Conservation (phyloP, 2,797 vertebrate species). For the Pantherophis vulpinus region DNA sequence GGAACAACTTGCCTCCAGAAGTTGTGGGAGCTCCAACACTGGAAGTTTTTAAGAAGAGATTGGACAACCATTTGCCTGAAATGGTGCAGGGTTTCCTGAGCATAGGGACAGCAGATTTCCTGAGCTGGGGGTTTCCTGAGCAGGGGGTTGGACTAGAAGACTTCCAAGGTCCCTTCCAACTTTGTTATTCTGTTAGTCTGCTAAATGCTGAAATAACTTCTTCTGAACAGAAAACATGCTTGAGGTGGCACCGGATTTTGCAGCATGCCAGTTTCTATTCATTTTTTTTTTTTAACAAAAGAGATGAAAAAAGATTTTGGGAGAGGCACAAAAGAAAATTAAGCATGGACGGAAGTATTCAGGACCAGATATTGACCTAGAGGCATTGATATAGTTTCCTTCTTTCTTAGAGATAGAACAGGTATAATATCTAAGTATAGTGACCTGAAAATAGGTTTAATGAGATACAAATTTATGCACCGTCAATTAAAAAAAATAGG, state of each 20-base stretch:
- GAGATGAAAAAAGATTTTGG: background rate
- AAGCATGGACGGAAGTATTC: background rate
- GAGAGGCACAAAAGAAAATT: background rate
- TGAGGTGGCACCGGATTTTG: background rate
- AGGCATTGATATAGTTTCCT: background rate
- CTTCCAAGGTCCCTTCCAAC: too few species aligned
- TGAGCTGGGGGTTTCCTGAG: background rate
- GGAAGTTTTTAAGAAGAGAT: too few species aligned
- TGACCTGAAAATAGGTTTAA: background rate
- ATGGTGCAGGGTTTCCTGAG: too few species aligned
- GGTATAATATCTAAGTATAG: background rate
- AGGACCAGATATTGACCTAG: background rate
- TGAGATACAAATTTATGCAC: background rate
- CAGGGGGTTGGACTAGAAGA: too few species aligned
- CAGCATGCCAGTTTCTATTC: background rate
- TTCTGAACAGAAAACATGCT: background rate
- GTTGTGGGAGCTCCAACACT: too few species aligned
- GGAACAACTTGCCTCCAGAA: too few species aligned
- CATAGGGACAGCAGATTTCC: background rate
- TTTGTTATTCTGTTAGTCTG: background rate
- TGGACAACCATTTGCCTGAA: too few species aligned
- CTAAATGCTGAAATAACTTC: background rate
- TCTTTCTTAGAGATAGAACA: background rate
- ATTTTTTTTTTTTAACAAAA: background rate
- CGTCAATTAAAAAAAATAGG: background rate